Conservation (phyloP, 2,113 vertebrate species). For the Vidua chalybeata region DNA sequence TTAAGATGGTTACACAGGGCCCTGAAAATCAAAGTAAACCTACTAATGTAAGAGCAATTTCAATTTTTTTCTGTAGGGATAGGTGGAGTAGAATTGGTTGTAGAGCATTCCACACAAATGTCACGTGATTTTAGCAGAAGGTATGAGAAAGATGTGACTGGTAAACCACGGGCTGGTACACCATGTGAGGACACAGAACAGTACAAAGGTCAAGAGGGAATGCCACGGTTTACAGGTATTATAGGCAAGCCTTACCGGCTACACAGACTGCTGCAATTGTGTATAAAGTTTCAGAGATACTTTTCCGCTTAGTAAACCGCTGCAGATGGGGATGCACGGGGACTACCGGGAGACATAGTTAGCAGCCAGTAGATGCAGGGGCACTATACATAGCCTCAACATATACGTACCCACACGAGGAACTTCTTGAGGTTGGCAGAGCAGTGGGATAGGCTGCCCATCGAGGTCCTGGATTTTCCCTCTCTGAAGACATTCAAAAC, state of each 20-base stretch:
- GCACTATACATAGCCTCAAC: accelerated
- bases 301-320: accelerated
- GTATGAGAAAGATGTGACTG: neutral
- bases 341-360: accelerated
- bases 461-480: too few relatives aligned
- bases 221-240: accelerated
- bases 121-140: neutral
- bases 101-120: neutral
- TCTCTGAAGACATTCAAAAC: neutral
- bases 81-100: neutral
- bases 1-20: neutral
- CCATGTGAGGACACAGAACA: accelerated
- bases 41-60: accelerated
- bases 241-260: neutral
- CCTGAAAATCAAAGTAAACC: neutral
- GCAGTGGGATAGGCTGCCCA: neutral
- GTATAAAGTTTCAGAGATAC: accelerated
- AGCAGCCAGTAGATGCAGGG: accelerated
- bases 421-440: neutral
- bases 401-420: too few relatives aligned
- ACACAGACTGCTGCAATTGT: accelerated
- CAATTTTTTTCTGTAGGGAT: neutral
- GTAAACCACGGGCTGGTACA: accelerated
- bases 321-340: accelerated
- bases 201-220: accelerated